phyloP scores from a whole-genome alignment of 2,113 vertebrate species.

The Vimba vimba region DNA sequence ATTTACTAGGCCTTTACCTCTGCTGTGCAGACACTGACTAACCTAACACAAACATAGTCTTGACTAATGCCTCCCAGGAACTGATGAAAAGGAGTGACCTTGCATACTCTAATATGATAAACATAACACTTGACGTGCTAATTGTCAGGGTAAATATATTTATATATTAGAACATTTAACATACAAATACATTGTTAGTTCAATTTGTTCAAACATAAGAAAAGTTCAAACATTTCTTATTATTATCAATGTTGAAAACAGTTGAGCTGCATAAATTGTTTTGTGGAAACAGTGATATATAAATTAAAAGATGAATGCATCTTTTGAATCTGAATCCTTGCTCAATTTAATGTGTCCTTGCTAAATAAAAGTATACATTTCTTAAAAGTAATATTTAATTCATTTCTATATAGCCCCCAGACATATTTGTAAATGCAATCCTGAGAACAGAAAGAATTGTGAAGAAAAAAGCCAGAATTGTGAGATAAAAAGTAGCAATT shows the following conservation, averaged over 20 bases:
- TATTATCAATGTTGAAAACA: not conserved
- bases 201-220: not conserved
- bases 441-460: too few relatives aligned
- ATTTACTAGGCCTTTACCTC: constrained; percentile 10
- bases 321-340: too few relatives aligned
- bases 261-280: not conserved
- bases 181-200: not conserved
- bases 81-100: not conserved
- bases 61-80: constrained; percentile 3
- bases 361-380: not conserved
- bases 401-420: too few relatives aligned
- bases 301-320: not conserved
- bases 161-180: not conserved
- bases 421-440: not conserved
- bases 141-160: not conserved
- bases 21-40: not conserved
- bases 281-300: not conserved
- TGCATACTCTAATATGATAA: constrained; percentile 13
- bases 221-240: not conserved
- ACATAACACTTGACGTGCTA: not conserved
- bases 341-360: not conserved
- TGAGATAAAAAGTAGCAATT: too few relatives aligned
- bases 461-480: too few relatives aligned
- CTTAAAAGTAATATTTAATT: not conserved
- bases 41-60: constrained; percentile 12